Evolutionary conservation across 2,113 vertebrate genomes (phyloP).

Genomic region (Tachuris rubrigastra): DNA sequence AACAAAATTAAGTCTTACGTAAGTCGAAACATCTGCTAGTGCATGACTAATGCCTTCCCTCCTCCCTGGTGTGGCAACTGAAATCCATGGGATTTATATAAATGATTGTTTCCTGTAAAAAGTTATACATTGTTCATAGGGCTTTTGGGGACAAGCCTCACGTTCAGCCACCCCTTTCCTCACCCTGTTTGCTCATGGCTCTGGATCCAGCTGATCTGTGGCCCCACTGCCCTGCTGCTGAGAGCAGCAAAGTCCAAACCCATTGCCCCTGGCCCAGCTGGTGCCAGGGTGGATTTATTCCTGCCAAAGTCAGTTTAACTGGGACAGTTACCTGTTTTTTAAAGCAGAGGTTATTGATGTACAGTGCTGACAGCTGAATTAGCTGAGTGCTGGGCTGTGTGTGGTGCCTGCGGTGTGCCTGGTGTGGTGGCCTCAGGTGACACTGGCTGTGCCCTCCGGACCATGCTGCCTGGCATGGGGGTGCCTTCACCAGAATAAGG

Average conservation of each 20-base stretch:
- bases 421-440: rapidly evolving
- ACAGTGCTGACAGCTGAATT: not conserved
- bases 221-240: not conserved
- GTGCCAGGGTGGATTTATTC: not conserved
- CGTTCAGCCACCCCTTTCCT: not conserved
- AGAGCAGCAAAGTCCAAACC: not conserved
- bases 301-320: not conserved
- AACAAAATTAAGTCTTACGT: not conserved
- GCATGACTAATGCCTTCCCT: not conserved
- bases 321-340: rapidly evolving
- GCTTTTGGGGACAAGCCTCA: not conserved
- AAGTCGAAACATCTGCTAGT: not conserved
- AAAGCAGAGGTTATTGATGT: not conserved
- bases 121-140: not conserved
- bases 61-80: not conserved
- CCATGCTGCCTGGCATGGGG: rapidly evolving
- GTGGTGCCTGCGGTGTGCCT: not conserved
- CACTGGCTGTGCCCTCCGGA: not conserved
- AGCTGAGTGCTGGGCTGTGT: not conserved
- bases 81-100: not conserved
- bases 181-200: rapidly evolving
- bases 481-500: not conserved
- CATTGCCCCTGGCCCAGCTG: not conserved
- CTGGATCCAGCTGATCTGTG: not conserved
- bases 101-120: not conserved